Percentiles rank a stretch among this genome's conserved stretches.
Evolutionary conservation across 2,113 vertebrate species (phyloP).

Genomic region (Sinocyclocheilus grahami): DNA sequence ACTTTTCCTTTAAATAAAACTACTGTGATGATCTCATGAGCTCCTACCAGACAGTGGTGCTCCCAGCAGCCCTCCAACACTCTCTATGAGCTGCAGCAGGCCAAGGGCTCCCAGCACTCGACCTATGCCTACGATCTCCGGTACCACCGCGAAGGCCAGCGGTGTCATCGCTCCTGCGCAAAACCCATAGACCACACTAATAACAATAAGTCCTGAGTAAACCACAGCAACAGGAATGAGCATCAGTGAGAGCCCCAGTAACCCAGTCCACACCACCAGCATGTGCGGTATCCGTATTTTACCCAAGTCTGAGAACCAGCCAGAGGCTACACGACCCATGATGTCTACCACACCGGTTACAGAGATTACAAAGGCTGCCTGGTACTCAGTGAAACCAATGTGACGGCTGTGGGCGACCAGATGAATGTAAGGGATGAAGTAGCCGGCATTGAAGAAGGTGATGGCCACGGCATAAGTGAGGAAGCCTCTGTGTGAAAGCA

Average conservation of each 20-base stretch:
- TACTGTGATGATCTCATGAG: neutral
- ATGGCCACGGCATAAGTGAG: conserved; percentile 78
- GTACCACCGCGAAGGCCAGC: conserved; percentile 79
- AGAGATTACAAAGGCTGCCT: conserved; percentile 83
- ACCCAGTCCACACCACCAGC: conserved; percentile 74
- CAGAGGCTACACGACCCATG: conserved; percentile 77
- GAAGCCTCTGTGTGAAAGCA: conserved; percentile 80
- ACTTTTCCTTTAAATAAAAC: neutral
- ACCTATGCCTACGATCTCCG: conserved; percentile 78
- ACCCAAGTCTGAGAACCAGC: conserved; percentile 82
- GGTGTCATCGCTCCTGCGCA: conserved; percentile 85
- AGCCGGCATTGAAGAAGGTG: conserved; percentile 81
- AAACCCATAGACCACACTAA: conserved; percentile 82
- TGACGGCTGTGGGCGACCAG: conserved; percentile 84
- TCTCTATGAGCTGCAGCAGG: conserved; percentile 87
- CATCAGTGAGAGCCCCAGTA: conserved; percentile 75
- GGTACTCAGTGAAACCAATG: conserved; percentile 76
- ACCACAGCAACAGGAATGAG: conserved; percentile 75
- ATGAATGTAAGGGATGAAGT: conserved; percentile 88
- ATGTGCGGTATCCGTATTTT: conserved; percentile 69
- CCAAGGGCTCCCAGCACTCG: conserved; percentile 81
- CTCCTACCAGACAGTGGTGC: conserved; percentile 84
- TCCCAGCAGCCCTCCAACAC: conserved; percentile 82
- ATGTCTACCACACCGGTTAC: conserved; percentile 80
- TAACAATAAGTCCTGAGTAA: conserved; percentile 66